Conservation (phyloP, 2,797 vertebrate genomes). For the Danionella dracula region DNA sequence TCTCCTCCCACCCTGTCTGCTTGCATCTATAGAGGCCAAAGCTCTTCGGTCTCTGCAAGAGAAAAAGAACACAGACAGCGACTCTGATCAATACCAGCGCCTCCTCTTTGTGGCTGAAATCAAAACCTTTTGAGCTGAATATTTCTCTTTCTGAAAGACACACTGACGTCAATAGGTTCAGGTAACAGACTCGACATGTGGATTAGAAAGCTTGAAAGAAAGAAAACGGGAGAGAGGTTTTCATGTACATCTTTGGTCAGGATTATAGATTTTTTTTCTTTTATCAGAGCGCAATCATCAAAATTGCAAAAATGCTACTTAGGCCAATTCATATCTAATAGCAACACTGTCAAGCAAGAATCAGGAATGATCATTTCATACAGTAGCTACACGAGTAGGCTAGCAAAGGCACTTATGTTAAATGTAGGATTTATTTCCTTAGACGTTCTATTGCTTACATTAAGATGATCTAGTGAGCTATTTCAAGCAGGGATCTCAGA, state of each 20-base stretch:
- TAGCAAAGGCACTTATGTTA: neutral
- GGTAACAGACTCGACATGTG: constrained; percentile 10
- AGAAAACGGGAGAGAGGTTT: neutral
- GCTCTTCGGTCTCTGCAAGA: constrained; percentile 12
- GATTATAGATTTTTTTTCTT: constrained; percentile 25
- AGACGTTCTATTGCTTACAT: neutral
- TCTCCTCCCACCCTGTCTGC: constrained; percentile 22
- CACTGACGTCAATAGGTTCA: constrained; percentile 22
- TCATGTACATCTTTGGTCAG: neutral
- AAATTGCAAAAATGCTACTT: constrained; percentile 3
- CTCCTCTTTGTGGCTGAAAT: constrained; percentile 34
- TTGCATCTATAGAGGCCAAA: constrained; percentile 1
- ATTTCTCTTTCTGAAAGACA: constrained; percentile 17
- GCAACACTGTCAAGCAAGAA: neutral
- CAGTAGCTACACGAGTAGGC: neutral
- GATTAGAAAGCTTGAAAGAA: constrained; percentile 10
- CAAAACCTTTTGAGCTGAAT: constrained; percentile 29
- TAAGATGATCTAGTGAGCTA: too few relatives aligned
- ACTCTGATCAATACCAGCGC: constrained; percentile 22
- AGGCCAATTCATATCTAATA: neutral
- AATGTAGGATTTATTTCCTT: neutral
- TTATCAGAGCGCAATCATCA: neutral
- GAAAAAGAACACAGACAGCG: constrained; percentile 24
- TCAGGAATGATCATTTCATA: neutral
- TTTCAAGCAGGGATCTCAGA: too few relatives aligned